Conservation (phyloP, 2,888 invertebrate genomes). For the Cyclophora punctaria region DNA sequence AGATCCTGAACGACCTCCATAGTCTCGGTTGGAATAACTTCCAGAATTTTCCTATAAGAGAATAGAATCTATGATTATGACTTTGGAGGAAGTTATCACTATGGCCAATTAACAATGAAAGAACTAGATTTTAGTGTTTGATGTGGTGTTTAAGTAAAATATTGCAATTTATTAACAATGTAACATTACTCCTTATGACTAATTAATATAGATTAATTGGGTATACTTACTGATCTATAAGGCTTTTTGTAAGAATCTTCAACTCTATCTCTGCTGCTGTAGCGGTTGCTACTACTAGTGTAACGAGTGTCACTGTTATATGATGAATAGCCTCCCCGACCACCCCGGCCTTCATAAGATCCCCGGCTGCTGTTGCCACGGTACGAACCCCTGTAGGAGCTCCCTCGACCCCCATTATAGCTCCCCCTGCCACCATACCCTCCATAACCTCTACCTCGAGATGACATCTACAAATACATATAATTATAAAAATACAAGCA, state of each 20-base stretch:
- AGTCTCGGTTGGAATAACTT: slow-evolving; percentile 70
- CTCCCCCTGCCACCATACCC: slow-evolving; percentile 52
- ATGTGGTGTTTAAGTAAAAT: background rate
- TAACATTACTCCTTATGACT: too few species aligned
- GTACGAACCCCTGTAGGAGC: slow-evolving; percentile 56
- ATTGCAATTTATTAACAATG: background rate
- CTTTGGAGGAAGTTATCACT: too few species aligned
- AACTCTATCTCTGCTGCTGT: slow-evolving; percentile 54
- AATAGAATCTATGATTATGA: too few species aligned
- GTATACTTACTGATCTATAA: slow-evolving; percentile 59
- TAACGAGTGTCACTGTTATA: slow-evolving; percentile 62
- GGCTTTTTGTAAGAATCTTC: slow-evolving; percentile 67
- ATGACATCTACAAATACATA: slow-evolving; percentile 47
- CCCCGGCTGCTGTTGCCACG: slow-evolving; percentile 54
- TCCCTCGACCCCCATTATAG: slow-evolving; percentile 49
- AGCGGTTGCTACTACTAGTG: slow-evolving; percentile 50
- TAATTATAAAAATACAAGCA: too few species aligned
- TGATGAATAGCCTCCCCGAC: slow-evolving; percentile 57
- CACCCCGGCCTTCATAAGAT: slow-evolving; percentile 56
- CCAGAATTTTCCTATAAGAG: slow-evolving; percentile 54
- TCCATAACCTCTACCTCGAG: slow-evolving; percentile 61
- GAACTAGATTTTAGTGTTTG: slow-evolving; percentile 12
- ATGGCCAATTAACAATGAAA: too few species aligned
- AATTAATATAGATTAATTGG: background rate
- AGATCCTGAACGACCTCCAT: slow-evolving; percentile 73